These are phyloP conservation scores for Sebastes jordani DNA, from an alignment of 2,797 vertebrate genomes.

Conservation along the genomic window DNA sequence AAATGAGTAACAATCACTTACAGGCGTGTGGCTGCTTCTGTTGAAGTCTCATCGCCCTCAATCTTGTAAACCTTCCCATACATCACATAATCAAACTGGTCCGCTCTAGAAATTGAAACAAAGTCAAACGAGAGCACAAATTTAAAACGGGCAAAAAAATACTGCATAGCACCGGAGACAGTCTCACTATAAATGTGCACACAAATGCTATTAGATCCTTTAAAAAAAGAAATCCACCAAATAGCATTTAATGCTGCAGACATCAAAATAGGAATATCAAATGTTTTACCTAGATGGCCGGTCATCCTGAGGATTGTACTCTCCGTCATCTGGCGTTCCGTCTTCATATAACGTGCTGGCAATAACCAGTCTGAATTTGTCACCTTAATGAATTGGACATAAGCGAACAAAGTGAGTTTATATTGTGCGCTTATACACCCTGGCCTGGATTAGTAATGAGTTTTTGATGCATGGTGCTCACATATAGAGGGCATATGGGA, in stretches of 20 bases:
- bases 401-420: background rate
- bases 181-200: background rate
- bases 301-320: slow-evolving; percentile 98
- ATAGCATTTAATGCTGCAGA: background rate
- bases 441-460: background rate
- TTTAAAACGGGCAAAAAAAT: background rate
- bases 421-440: background rate
- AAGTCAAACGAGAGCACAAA: background rate
- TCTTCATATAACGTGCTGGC: slow-evolving; percentile 98
- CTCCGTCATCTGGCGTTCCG: slow-evolving; percentile 95
- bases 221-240: background rate
- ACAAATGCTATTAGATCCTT: background rate
- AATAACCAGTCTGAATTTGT: slow-evolving; percentile 97
- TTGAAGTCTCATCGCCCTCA: slow-evolving; percentile 97
- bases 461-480: background rate
- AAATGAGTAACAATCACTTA: slow-evolving; percentile 78
- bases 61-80: slow-evolving; percentile 98
- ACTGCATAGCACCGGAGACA: background rate
- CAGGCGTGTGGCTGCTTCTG: slow-evolving; percentile 97
- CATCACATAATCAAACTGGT: slow-evolving; percentile 99
- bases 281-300: slow-evolving; percentile 89
- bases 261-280: background rate
- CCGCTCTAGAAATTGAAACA: slow-evolving; percentile 84
- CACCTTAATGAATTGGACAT: slow-evolving; percentile 80
- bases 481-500: background rate